Base-by-base conservation (phyloP, 2,113 vertebrate species). In the Bombycilla garrulus region DNA sequence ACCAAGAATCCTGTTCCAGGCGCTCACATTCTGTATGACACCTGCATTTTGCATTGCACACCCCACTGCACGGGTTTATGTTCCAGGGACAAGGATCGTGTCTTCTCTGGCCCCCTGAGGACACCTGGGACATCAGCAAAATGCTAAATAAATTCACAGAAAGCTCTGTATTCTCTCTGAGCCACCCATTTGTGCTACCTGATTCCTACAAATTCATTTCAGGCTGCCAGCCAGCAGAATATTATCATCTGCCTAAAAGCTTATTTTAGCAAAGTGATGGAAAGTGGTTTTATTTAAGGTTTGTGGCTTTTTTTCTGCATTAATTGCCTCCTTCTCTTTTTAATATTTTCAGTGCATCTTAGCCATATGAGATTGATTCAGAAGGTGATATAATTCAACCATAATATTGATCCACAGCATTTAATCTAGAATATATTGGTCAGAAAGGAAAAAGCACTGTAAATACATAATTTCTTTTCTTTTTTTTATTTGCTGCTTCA, bases 271-370 rank as follows among this genome's bases (percentile, higher is more conserved):
- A 80, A 79, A 84, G 62, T 61, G 42, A 69, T 56, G 65, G 56
- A 84, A 92, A 93, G 25, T 42, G 26, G 57, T 79, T 94, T 91
- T 91, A 74, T 91, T 93, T 91, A 92, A 95, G 45, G 36, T 61
- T 85, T 78, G 58, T 84, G 66, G 12, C 0, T 0, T 28, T 74
- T 90, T 60, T 53, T 45, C n/a, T 36, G 47, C 21, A 38, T 85
- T 92, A 93, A 91, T 92, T 88, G 11, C 56, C 54, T 82, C 47
- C 57, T 45, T 85, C 47, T 77, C 24, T 35, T 54, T 79, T 77
- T 88, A 94, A 66, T 77, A 85, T 82, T 91, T 95, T 85, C 74
- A 48, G 35, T 70, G 35, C 45, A 57, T 66, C 44, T 88, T 42
- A 88, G 45, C 24, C 24, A 22, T 56, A 80, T 51, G 38, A 83